These are phyloP conservation scores for Pseudomugil tenellus DNA, from an alignment of 2,797 vertebrate genomes.

Conservation along the genomic window DNA sequence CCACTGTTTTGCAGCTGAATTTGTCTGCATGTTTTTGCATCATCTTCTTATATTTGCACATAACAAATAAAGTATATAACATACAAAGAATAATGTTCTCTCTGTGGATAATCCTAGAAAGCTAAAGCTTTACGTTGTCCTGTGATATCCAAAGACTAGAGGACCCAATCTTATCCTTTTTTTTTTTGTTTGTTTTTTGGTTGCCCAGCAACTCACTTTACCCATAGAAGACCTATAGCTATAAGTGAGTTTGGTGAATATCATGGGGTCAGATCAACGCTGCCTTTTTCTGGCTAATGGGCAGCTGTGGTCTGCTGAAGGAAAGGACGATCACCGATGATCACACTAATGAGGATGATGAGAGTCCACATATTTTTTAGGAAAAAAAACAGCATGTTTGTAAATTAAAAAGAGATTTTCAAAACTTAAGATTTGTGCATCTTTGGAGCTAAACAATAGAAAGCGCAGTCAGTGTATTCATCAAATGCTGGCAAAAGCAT, in stretches of 20 bases:
- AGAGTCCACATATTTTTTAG: background rate
- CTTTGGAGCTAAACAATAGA: background rate
- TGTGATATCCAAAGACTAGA: background rate
- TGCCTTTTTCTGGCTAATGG: conserved; percentile 4
- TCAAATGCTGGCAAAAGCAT: background rate
- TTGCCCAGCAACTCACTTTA: conserved; percentile 73
- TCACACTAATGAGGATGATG: conserved; percentile 49
- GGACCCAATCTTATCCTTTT: conserved; percentile 1
- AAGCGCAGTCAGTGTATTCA: background rate
- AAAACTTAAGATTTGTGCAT: background rate
- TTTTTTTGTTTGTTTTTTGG: conserved; percentile 17
- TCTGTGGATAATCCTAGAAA: background rate
- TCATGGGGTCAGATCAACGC: conserved; percentile 30
- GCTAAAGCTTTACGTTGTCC: background rate
- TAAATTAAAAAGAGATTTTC: background rate
- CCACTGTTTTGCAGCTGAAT: background rate
- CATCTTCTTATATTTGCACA: background rate
- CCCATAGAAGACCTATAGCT: background rate
- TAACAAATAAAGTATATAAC: background rate
- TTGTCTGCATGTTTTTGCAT: background rate
- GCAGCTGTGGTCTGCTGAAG: conserved; percentile 9
- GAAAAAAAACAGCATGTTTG: background rate
- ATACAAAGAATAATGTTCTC: background rate
- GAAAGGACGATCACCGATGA: background rate
- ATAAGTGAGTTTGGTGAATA: conserved; percentile 2